Base-by-base conservation (phyloP, 37 sponge, comb jelly and placozoan species). In the Diacarnus erythraeanus region DNA sequence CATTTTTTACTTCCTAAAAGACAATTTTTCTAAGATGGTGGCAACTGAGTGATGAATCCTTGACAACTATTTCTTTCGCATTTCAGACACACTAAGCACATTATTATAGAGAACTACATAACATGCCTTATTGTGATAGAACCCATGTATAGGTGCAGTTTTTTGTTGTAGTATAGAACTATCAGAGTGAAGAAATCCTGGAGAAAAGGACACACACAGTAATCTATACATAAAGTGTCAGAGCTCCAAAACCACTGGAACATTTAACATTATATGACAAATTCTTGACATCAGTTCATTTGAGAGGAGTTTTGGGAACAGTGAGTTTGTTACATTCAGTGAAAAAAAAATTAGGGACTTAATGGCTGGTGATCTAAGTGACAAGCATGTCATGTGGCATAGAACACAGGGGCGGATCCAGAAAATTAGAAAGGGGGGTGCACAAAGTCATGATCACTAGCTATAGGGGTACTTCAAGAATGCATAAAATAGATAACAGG, bases 51-150 rank as follows among this genome's bases (percentile, higher is more conserved):
- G 56, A 54, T 54, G 56, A 54, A 54, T 54, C 56, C 17, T 54
- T 54, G 56, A 54, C 56, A 20, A 17, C 10, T 17, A 54, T 20
- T 54, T 54, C 17, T 54, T 54, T n/a, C n/a, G n/a, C n/a, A n/a
- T 54, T 54, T 54, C 56, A 54, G 56, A 54, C 56, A 54, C 56
- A 54, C n/a, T 54, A 17, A 20, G 17, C 17, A 17, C 56, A 54
- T 10, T 54, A 54, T 54, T 54, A 20, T 54, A 54, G 56, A 54
- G 56, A 54, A 54, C 56, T 54, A 54, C 56, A 54, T 54, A 54
- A 54, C 56, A 54, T 54, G 56, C 56, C 56, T 54, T 17, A 54
- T 54, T 54, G 56, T 54, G 56, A 54, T 54, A 54, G 56, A 54
- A 54, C 56, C 56, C 56, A 54, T 54, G 56, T 54, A 54, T 54